Evolutionary conservation across 1,140 invertebrate genomes (phyloP).

Genomic region (Lepidurus packardi): DNA sequence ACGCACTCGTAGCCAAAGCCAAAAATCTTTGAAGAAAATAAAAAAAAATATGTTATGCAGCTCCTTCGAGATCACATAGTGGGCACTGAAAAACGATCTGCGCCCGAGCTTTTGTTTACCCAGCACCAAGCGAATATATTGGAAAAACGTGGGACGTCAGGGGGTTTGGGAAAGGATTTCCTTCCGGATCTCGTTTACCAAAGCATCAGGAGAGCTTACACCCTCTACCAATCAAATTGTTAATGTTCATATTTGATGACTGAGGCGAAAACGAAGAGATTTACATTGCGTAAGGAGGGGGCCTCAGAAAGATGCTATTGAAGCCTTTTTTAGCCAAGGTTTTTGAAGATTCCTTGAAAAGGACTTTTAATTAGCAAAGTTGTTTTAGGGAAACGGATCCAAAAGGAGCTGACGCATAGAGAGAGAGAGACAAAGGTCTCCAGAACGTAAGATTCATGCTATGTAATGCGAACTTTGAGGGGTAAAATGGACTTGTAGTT

Average conservation of each 20-base stretch:
- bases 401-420: slow-evolving; percentile 1
- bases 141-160: background rate
- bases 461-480: background rate
- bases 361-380: slow-evolving; percentile 7
- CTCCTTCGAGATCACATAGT: background rate
- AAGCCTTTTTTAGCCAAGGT: background rate
- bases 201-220: background rate
- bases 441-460: background rate
- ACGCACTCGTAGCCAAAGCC: slow-evolving; percentile 9
- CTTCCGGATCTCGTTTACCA: slow-evolving; percentile 1
- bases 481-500: background rate
- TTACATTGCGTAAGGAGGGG: background rate
- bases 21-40: background rate
- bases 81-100: slow-evolving; percentile 15
- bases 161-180: background rate
- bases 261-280: background rate
- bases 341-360: background rate
- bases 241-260: slow-evolving; percentile 19
- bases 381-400: background rate
- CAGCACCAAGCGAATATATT: background rate
- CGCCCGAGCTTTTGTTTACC: slow-evolving; percentile 2
- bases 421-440: background rate
- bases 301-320: background rate
- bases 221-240: background rate
- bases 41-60: slow-evolving; percentile 3